Evolutionary conservation across 2,797 vertebrate species (phyloP), one percentile per base, ranked within the genome.

Genomic region (Euthynnus affinis): DNA sequence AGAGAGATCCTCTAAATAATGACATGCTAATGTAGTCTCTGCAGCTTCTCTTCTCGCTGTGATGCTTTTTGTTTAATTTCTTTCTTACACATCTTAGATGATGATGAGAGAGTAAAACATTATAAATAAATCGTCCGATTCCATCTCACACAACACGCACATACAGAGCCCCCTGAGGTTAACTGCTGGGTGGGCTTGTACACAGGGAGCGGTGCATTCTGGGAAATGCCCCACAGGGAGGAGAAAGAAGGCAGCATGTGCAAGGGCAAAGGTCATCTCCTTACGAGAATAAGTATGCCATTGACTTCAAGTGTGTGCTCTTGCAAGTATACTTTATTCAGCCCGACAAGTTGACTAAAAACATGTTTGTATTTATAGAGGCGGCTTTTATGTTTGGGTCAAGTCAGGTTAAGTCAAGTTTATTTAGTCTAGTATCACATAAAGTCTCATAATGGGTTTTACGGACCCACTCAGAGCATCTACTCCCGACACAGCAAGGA

Each of bases 221-320:
- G 76, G 73, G 59, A 51, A 40, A 59, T 9, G 29, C 61, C 60
- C 60, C 48, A 42, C 57, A 64, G 63, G 78, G 59, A 70, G 12
- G 10, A 55, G 14, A 62, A 67, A 83, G 29, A 40, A 79, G 27
- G 66, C 70, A 65, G 53, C 73, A 68, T 53, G 71, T 23, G 17
- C 18, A 12, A 48, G 87, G 55, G 84, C 72, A 70, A 62, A 82
- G 78, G 76, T 74, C 66, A 69, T 46, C 20, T 62, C 25, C 37
- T 71, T 63, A 48, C 22, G 48, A 34, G 51, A 76, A 68, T 37
- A 58, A 61, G 55, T 44, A 9, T n/a, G 27, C 44, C 49, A 17
- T 53, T 0, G 1, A 61, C 34, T 23, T 48, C 46, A 51, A 52
- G 58, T 52, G 4, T 10, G 8, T 72, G 40, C 46, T 64, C 34